Evolutionary conservation across 1,140 invertebrate genomes (phyloP).

Genomic region (Notospermus geniculatus): DNA sequence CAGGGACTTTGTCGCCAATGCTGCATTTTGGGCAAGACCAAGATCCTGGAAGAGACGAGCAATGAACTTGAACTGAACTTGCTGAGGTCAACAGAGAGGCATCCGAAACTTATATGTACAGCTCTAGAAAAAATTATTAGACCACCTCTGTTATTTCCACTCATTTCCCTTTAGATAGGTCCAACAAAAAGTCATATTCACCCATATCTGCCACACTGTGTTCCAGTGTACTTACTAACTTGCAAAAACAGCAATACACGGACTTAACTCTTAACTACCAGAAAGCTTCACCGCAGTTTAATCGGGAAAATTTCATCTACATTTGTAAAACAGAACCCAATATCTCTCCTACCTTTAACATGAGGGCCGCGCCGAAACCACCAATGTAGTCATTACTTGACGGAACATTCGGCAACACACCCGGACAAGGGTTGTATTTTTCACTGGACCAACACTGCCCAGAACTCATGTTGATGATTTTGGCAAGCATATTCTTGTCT

Average conservation of each 20-base stretch:
- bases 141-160: not conserved
- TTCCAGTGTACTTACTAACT: no score
- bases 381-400: constrained; percentile 85
- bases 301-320: not conserved
- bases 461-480: constrained; percentile 90
- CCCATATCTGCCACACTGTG: not conserved
- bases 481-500: constrained; percentile 80
- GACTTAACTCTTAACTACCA: not conserved
- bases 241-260: not conserved
- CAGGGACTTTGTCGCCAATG: constrained; percentile 69
- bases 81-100: not conserved
- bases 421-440: constrained; percentile 94
- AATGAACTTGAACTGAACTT: not conserved
- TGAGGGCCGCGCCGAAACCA: constrained; percentile 87
- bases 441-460: constrained; percentile 96
- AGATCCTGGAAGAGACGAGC: constrained; percentile 67
- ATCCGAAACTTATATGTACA: not conserved
- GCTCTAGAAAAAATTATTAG: constrained; percentile 5
- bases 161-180: not conserved
- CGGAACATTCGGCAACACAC: constrained; percentile 77
- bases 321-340: not conserved
- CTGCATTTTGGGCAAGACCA: constrained; percentile 80
- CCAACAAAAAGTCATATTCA: not conserved
- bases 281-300: not conserved
- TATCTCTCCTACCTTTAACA: constrained; percentile 74